Evolutionary conservation across 2,888 invertebrate genomes (phyloP).

Genomic region (Rhimphoctona megacephalus): DNA sequence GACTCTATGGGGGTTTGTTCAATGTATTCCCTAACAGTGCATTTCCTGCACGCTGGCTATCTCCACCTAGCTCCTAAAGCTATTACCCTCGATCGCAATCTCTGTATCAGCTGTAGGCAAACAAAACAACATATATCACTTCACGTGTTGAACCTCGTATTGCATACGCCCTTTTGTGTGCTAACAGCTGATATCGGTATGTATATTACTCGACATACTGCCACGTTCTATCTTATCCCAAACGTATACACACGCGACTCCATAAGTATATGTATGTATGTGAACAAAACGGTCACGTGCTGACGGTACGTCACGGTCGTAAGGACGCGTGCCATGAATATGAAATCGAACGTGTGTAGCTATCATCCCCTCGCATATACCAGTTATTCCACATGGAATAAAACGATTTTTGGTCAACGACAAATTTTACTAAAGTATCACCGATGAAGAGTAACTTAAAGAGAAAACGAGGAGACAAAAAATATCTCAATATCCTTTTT

Average conservation of each 20-base stretch:
- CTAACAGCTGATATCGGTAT: slow-evolving; percentile 17
- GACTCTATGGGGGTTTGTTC: slow-evolving; percentile 15
- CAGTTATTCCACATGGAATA: slow-evolving; percentile 9
- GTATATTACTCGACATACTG: slow-evolving; percentile 20
- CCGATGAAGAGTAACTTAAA: neutral
- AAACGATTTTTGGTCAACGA: slow-evolving; percentile 10
- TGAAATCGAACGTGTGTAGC: slow-evolving; percentile 55
- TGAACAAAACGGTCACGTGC: slow-evolving; percentile 81
- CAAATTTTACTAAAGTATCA: neutral
- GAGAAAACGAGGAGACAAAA: neutral
- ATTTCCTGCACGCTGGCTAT: slow-evolving; percentile 16
- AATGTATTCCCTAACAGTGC: neutral
- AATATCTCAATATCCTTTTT: neutral
- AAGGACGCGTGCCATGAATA: slow-evolving; percentile 78
- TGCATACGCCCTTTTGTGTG: slow-evolving; percentile 21
- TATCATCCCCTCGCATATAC: slow-evolving; percentile 24
- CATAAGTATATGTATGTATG: slow-evolving; percentile 40
- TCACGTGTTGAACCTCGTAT: slow-evolving; percentile 4
- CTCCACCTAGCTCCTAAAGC: slow-evolving; percentile 2
- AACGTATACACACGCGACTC: slow-evolving; percentile 11
- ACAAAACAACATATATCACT: slow-evolving; percentile 19
- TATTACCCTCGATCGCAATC: slow-evolving; percentile 41
- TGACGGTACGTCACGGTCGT: slow-evolving; percentile 76
- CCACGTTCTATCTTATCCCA: slow-evolving; percentile 23
- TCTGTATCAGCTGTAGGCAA: slow-evolving; percentile 3